Base-by-base conservation (phyloP, 1,140 invertebrate genomes). In the Aphaenogaster ashmeadi region DNA sequence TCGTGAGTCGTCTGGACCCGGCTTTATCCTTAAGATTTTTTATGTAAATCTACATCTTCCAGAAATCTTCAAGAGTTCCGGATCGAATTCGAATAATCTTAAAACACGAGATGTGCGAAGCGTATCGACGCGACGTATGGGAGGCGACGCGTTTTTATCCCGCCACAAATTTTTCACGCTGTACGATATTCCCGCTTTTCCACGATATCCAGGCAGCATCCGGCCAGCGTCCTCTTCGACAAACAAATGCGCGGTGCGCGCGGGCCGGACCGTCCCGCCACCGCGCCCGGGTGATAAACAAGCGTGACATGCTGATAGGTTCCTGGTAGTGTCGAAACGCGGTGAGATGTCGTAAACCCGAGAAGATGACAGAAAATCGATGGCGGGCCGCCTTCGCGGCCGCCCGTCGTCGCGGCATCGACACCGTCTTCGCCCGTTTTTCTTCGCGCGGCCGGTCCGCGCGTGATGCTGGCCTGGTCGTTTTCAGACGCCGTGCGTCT, bases 331-430 rank as follows among this genome's bases (percentile, higher is more conserved):
- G 89, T 91, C 92, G 92, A 94, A 95, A 94, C 94, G 89, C 92
- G 87, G 92, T 95, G 95, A 95, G 94, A 95, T 94, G 95, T 94
- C 94, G 95, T 95, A 95, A 95, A 95, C 91, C 93, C 89, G 90
- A 94, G 91, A 93, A 95, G 94, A 93, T 95, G 95, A 95, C 95
- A 94, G 94, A 91, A 94, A 95, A 95, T 95, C 95, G 91, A 95
- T 95, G 93, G 64, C 71, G 47, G 41, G 41, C 2, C 90, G 84
- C 92, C 91, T 94, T 93, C 81, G 75, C 80, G 88, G 66, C 0
- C 88, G 74, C 27, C 27, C 60, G 50, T 60, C 72, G 52, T 21
- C 38, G 47, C 56, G 36, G n/a, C n/a, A 15, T 50, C 60, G n/a
- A 44, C 54, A 47, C 38, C 50, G 69, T 85, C 71, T 81, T 90